Base-by-base conservation (phyloP, 2,113 vertebrate species). In the Myotis davidii region DNA sequence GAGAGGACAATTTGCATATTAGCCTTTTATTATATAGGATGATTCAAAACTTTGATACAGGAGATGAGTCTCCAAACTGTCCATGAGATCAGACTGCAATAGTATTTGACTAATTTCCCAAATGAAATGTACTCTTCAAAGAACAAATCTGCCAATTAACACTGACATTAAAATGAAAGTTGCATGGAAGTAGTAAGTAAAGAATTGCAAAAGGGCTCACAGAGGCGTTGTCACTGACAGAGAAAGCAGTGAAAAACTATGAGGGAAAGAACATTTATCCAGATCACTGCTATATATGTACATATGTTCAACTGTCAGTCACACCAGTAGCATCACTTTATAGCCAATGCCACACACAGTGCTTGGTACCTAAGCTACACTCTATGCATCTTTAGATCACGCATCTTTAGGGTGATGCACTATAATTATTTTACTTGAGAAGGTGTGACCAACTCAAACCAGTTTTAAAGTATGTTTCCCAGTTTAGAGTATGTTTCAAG, bases 381-480 rank as follows among this genome's bases (percentile, higher is more conserved):
- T 65, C 54, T 73, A 77, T 32, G 20, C 50, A 39, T 72, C 74
- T 94, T 91, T 78, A 78, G 23, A n/a, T n/a, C n/a, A 77, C 34
- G 20, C 50, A 39, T 72, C 74, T 94, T 91, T 78, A 78, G 23
- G 92, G 45, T 67, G 85, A 83, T 77, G 5, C 13, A 93, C 37
- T 64, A 23, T 50, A 72, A 67, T 64, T 72, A 67, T 61, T 90
- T 89, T 54, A 89, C 65, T 93, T 89, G 59, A 85, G 64, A 93
- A 91, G 4, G 27, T 61, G 69, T 56, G n/a, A 72, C 21, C 61
- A 67, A n/a, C 73, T 89, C 65, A 88, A 78, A 77, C 6, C 42
- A 86, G 2, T 54, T 69, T 90, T 72, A 73, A 85, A 85, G 64
- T 21, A n/a, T n/a, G 9, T 65, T 96, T 69, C 10, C 17, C 23